Evolutionary conservation across 2,888 invertebrate species (phyloP), one percentile per base, ranked within the genome.

Genomic region (Hyles lineata): DNA sequence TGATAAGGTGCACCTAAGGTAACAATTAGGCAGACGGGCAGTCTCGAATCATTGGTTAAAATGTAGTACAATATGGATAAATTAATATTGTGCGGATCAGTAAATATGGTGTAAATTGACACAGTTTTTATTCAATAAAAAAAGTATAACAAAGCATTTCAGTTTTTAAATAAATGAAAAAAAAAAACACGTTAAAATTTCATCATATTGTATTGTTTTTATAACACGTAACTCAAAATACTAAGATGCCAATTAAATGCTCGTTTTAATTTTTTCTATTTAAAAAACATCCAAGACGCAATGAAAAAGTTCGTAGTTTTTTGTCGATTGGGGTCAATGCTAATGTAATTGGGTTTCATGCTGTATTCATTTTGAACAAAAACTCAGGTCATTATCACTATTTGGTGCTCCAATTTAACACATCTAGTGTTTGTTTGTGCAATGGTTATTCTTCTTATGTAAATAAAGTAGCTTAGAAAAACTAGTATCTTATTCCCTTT

Each of bases 271-370:
- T 19, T 32, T 17, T 19, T 32, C n/a, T 55, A 7, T 55, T 19
- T 62, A 62, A 61, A 43, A 17, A 61, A 29, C 17, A 15, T 61
- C 0, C 11, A 29, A 25, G 17, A 62, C 8, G 1, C n/a, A 43
- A 1, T 50, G 23, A 67, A 67, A 23, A 67, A 67, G n/a, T 35
- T 17, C 21, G 63, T 21, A 23, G 35, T 21, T 67, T 67, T 63
- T 67, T 67, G 23, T 25, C 59, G 70, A 70, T 73, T 72, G 72
- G 70, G 79, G 80, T 80, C 83, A 83, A 78, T 78, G 80, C 74
- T 76, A 76, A 70, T 74, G 58, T 70, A 76, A 74, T 62, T 76
- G 35, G 75, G 69, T 80, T 78, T 76, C 63, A 76, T 72, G 74
- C 76, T 78, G 73, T 61, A 70, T 72, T 58, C 61, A 70, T 73